These are phyloP conservation scores for Danio aesculapii DNA, from an alignment of 2,797 vertebrate species.

Conservation along the genomic window DNA sequence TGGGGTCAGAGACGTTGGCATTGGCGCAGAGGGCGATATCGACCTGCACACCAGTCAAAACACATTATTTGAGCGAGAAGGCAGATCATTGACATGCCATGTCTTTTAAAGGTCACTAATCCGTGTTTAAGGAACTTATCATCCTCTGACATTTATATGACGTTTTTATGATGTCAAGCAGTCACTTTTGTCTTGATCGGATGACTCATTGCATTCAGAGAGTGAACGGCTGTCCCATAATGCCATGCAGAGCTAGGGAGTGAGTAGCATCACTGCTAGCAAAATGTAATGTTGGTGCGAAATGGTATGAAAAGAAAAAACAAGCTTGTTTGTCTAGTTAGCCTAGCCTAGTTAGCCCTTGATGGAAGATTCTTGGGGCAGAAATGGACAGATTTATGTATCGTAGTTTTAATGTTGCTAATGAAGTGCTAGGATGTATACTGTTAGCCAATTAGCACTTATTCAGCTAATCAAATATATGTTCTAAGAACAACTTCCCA, in stretches of 20 bases:
- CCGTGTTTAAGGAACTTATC: conserved; percentile 24
- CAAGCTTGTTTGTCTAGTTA: background rate
- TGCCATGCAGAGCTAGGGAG: background rate
- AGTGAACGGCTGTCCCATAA: background rate
- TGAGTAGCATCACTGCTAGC: background rate
- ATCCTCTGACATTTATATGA: conserved; percentile 26
- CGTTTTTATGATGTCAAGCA: conserved; percentile 18
- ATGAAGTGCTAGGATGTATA: background rate
- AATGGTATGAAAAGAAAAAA: background rate
- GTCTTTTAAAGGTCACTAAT: conserved; percentile 37
- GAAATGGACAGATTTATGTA: background rate
- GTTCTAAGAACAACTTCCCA: too few species aligned
- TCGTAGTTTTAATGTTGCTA: background rate
- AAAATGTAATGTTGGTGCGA: background rate
- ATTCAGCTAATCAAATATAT: too few species aligned
- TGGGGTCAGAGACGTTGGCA: conserved; percentile 35
- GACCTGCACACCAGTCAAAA: background rate
- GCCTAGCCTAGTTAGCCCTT: background rate
- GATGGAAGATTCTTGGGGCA: background rate
- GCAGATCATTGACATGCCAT: background rate
- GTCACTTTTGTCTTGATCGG: background rate
- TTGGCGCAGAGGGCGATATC: background rate
- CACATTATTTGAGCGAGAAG: conserved; percentile 9
- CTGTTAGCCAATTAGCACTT: background rate
- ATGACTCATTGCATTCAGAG: background rate